phyloP scores from a whole-genome alignment of 2,113 vertebrate species.

The Amblyornis subalaris region DNA sequence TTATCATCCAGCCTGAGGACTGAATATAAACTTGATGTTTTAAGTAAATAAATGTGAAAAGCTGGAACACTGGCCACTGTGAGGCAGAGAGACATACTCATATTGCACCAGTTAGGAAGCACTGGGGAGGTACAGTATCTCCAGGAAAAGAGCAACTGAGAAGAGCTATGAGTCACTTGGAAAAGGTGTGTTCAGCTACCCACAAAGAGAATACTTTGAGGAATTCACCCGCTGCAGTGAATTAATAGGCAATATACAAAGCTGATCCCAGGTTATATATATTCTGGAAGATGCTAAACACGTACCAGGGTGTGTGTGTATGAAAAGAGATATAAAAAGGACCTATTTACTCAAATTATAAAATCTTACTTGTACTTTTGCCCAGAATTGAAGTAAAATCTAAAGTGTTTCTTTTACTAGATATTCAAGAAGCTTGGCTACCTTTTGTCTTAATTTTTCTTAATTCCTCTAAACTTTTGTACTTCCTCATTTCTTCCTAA shows the following conservation, averaged over 20 bases:
- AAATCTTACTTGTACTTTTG: neutral
- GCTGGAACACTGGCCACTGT: neutral
- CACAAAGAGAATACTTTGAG: neutral
- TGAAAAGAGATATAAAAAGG: neutral
- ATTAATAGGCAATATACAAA: neutral
- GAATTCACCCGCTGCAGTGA: neutral
- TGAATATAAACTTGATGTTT: neutral
- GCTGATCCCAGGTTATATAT: neutral
- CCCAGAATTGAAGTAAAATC: neutral
- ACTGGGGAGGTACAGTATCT: neutral
- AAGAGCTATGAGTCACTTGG: neutral
- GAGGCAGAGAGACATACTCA: neutral
- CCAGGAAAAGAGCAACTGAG: neutral
- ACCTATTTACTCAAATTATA: neutral
- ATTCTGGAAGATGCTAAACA: neutral
- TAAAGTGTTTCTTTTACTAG: neutral
- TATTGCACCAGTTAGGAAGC: neutral
- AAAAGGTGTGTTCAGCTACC: neutral
- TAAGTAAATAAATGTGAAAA: neutral
- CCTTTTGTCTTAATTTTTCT: neutral
- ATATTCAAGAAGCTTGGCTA: neutral
- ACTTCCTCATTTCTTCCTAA: neutral
- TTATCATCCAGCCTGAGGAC: neutral
- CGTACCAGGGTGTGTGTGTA: accelerated
- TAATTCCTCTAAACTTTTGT: neutral